Evolutionary conservation across 2,888 invertebrate species (phyloP).

Genomic region (Megalurothrips usitatus): DNA sequence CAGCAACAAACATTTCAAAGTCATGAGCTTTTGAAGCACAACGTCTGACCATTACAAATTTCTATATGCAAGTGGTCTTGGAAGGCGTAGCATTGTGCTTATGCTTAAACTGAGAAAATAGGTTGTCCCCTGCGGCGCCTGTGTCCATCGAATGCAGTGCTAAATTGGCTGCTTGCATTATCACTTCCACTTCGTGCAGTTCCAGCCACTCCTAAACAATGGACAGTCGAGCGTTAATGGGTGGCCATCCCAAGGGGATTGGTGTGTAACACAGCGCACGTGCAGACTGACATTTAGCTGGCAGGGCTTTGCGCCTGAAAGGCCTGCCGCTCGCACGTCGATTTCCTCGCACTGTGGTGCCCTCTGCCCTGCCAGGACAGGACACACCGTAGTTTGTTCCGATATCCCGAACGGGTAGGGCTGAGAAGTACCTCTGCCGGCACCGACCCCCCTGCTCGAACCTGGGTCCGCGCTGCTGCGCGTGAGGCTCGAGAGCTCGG

Average conservation of each 20-base stretch:
- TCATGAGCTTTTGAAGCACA: too few relatives aligned
- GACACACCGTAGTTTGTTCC: background rate
- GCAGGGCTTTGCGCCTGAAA: background rate
- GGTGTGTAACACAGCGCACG: background rate
- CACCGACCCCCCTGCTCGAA: background rate
- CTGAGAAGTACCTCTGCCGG: background rate
- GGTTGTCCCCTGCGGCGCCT: background rate
- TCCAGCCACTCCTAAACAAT: background rate
- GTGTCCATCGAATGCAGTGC: background rate
- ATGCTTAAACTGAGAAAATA: too few relatives aligned
- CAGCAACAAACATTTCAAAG: background rate
- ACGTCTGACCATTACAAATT: too few relatives aligned
- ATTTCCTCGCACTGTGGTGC: background rate
- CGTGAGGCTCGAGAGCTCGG: background rate
- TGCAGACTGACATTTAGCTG: background rate
- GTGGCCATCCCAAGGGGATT: background rate
- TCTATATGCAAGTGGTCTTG: too few relatives aligned
- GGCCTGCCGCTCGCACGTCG: background rate
- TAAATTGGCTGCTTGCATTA: background rate
- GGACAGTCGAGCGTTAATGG: background rate
- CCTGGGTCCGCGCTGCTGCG: background rate
- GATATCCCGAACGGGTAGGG: background rate
- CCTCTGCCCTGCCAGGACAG: slow-evolving; percentile 4
- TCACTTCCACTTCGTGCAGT: background rate
- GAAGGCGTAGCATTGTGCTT: too few relatives aligned